Evolutionary conservation across 1,140 invertebrate genomes (phyloP).

Genomic region (Linepithema humile): DNA sequence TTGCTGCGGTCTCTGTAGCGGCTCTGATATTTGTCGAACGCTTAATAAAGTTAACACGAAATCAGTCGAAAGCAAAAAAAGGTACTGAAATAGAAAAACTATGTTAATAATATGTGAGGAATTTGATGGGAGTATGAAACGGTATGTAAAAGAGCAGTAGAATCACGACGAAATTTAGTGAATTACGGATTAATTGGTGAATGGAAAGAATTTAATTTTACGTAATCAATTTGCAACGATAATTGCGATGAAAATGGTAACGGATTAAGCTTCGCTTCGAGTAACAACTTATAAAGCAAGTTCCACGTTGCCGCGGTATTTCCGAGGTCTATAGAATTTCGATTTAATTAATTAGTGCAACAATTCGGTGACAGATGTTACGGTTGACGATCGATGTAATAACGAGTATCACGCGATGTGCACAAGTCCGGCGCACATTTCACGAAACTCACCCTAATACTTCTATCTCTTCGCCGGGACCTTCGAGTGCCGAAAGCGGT

Average conservation of each 20-base stretch:
- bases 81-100: neutral
- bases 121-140: neutral
- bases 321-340: neutral
- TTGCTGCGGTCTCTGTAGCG: neutral
- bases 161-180: neutral
- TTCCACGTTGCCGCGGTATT: neutral
- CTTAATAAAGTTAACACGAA: neutral
- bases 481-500: neutral
- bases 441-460: neutral
- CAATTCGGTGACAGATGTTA: constrained; percentile 27
- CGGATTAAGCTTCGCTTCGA: neutral
- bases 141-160: neutral
- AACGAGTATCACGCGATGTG: constrained; percentile 17
- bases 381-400: constrained; percentile 16
- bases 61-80: neutral
- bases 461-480: neutral
- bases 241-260: constrained; percentile 5
- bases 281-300: neutral
- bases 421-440: constrained; percentile 1
- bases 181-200: neutral
- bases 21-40: no score
- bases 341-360: constrained; percentile 45
- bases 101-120: neutral
- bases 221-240: constrained; percentile 14
- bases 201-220: constrained; percentile 3